A percentile compares a stretch with the other conserved stretches of the same genome.
phyloP scores from a whole-genome alignment of 2,113 vertebrate genomes.

The Onychostruthus taczanowskii region DNA sequence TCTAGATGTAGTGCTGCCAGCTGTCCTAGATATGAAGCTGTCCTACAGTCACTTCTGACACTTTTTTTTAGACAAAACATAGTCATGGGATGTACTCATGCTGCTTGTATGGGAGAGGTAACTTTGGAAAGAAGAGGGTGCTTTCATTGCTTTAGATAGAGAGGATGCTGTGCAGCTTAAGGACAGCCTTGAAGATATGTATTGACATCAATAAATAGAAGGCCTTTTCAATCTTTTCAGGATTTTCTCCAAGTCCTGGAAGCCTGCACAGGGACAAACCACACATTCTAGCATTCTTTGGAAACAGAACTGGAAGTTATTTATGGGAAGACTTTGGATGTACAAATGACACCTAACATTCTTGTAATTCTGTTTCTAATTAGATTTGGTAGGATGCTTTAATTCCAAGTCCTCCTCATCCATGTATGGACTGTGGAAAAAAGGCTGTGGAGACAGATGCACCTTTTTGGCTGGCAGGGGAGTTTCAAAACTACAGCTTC shows the following conservation, averaged over 20 bases:
- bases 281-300: not conserved
- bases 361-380: not conserved
- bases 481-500: not conserved
- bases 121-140: not conserved
- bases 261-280: not conserved
- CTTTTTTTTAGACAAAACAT: not conserved
- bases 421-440: not conserved
- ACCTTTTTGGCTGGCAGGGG: not conserved
- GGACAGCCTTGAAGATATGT: not conserved
- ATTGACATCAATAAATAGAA: not conserved
- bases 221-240: not conserved
- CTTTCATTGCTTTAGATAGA: not conserved
- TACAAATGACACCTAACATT: not conserved
- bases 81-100: not conserved
- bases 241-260: not conserved
- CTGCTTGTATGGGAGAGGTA: not conserved
- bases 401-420: not conserved
- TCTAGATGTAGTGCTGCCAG: accelerated
- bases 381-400: not conserved
- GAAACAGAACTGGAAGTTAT: not conserved
- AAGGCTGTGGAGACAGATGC: not conserved
- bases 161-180: not conserved
- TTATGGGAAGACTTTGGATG: not conserved
- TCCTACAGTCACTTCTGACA: not conserved
- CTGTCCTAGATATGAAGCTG: not conserved